Evolutionary conservation across 2,113 vertebrate species (phyloP).

Genomic region (Cygnus atratus): DNA sequence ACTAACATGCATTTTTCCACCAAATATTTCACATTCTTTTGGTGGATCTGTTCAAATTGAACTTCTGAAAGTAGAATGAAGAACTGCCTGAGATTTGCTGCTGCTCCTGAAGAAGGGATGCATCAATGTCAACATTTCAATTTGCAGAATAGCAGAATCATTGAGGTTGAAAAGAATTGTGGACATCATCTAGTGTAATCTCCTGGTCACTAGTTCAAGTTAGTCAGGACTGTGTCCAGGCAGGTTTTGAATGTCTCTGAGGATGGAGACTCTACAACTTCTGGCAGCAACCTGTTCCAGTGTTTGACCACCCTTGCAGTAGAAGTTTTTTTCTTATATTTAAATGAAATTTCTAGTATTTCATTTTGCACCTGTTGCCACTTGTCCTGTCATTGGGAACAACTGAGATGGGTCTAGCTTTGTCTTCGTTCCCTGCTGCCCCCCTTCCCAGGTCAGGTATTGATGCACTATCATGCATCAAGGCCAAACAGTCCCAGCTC

Average conservation of each 20-base stretch:
- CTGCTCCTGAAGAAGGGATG: neutral
- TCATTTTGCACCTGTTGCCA: neutral
- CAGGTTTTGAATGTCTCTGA: neutral
- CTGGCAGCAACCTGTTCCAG: neutral
- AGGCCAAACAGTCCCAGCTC: neutral
- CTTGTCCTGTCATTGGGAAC: neutral
- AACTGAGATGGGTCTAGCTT: neutral
- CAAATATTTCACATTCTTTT: neutral
- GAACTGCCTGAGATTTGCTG: neutral
- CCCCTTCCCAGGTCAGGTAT: fast-evolving
- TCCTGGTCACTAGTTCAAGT: neutral
- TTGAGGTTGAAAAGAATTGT: neutral
- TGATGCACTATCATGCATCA: neutral
- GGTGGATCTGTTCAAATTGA: neutral
- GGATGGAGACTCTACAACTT: neutral
- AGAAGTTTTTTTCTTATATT: neutral
- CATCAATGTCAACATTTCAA: neutral
- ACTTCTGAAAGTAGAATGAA: neutral
- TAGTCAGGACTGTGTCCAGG: neutral
- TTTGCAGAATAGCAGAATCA: neutral
- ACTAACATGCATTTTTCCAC: neutral
- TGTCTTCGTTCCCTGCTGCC: neutral
- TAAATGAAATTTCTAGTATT: neutral
- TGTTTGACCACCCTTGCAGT: neutral
- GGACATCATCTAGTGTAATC: neutral